Evolutionary conservation across 2,888 invertebrate genomes (phyloP).

Genomic region (Drosophila picticornis): DNA sequence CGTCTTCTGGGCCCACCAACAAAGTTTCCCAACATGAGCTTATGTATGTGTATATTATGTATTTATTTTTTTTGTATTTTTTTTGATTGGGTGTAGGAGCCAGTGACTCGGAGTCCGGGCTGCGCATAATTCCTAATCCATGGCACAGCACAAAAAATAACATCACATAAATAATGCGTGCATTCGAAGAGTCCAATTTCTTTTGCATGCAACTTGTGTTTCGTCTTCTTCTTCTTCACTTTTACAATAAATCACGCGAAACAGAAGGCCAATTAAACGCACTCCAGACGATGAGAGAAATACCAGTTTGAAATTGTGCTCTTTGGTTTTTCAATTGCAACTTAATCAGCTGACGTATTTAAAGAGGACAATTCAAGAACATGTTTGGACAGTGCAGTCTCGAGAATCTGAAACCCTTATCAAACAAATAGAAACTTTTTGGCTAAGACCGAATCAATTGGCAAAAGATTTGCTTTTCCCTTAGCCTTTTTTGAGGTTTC

Average conservation of each 20-base stretch:
- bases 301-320: constrained; percentile 11
- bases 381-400: neutral
- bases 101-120: constrained; percentile 11
- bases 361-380: neutral
- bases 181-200: constrained; percentile 30
- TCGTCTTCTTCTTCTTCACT: constrained; percentile 41
- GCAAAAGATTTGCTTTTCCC: neutral
- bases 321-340: constrained; percentile 39
- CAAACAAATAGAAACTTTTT: neutral
- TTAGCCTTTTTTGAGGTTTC: neutral
- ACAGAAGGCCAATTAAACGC: constrained; percentile 72
- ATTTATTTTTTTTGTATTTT: neutral
- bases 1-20: constrained; percentile 49
- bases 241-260: constrained; percentile 75
- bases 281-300: constrained; percentile 29
- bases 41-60: neutral
- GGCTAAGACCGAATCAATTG: neutral
- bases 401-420: neutral
- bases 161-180: constrained; percentile 73
- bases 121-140: constrained; percentile 80
- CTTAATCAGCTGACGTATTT: constrained; percentile 39
- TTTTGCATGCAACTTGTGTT: constrained; percentile 17
- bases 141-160: constrained; percentile 70
- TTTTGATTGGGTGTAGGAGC: constrained; percentile 40
- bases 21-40: constrained; percentile 26